These are phyloP conservation scores for Tragelaphus strepsiceros DNA, from an alignment of 2,113 vertebrate species.

Conservation along the genomic window DNA sequence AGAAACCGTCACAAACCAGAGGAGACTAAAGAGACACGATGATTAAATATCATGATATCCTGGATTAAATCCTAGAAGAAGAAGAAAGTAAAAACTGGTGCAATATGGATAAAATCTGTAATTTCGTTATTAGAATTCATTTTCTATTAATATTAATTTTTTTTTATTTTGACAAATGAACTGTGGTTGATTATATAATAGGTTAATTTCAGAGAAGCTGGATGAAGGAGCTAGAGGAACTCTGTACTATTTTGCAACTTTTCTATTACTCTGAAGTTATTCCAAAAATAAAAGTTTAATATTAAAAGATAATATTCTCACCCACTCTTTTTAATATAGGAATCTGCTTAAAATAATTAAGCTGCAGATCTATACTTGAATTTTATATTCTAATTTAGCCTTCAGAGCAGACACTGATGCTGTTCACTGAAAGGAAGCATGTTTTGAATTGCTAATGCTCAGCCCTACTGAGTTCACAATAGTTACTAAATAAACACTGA, in stretches of 20 bases:
- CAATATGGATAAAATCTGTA: background rate
- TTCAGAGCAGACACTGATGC: background rate
- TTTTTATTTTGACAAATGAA: background rate
- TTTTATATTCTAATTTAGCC: background rate
- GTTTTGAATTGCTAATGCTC: background rate
- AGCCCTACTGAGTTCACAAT: background rate
- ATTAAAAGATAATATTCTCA: background rate
- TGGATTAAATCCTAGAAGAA: background rate
- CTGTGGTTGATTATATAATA: background rate
- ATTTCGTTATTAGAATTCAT: background rate
- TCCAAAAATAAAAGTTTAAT: background rate
- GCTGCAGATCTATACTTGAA: background rate
- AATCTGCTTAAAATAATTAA: background rate
- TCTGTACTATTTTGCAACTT: background rate
- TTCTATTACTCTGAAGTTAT: background rate
- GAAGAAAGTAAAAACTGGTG: background rate
- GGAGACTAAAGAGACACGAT: background rate
- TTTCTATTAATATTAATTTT: background rate
- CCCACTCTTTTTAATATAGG: background rate
- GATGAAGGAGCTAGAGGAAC: background rate
- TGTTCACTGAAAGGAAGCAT: background rate
- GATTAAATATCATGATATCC: background rate
- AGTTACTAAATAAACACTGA: background rate
- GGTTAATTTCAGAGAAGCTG: background rate
- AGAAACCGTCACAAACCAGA: background rate